Base-by-base conservation (phyloP, 2,888 invertebrate genomes). In the Clusia tigrina region DNA sequence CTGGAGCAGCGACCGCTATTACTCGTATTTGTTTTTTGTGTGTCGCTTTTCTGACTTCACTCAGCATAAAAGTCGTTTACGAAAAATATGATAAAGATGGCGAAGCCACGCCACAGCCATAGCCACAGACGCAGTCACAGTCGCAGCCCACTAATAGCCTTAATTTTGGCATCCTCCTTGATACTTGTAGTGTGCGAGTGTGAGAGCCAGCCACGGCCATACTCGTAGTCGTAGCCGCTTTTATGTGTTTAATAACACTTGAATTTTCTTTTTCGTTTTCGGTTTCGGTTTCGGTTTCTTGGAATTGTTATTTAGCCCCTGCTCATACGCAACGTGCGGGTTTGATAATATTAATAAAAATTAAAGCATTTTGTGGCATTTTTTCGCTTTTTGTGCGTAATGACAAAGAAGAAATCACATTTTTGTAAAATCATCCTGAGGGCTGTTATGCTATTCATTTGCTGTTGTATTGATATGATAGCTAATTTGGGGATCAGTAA, bases 301-400 rank as follows among this genome's bases (percentile, higher is more conserved):
- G 20, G 48, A 48, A 48, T 48, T 48, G 48, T 48, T 22, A 48
- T 42, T n/a, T 42, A 15, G n/a, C n/a, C n/a, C n/a, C n/a, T 42
- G 10, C 2, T 42, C n/a, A 17, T 42, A 42, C 42, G 10, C 42
- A 42, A 42, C 5, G 23, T 52, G 52, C 52, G 52, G 52, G 52
- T 52, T 20, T 52, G 5, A 52, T 52, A 52, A n/a, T n/a, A n/a
- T n/a, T n/a, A n/a, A 52, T 52, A 20, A 52, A 52, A 52, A 52
- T 52, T 10, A 20, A 24, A 10, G 54, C 54, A 17, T 23, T 20
- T 48, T 48, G 18, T 18, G 3, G 10, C 15, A n/a, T 32, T 32
- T 32, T 32, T 32, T 32, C 12, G 6, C 32, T 32, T 6, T 32
- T 32, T 32, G 32, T 32, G 32, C 12, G 32, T 6, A 42, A n/a